phyloP scores from a whole-genome alignment of 2,888 invertebrate genomes.

The Altica lythri region DNA sequence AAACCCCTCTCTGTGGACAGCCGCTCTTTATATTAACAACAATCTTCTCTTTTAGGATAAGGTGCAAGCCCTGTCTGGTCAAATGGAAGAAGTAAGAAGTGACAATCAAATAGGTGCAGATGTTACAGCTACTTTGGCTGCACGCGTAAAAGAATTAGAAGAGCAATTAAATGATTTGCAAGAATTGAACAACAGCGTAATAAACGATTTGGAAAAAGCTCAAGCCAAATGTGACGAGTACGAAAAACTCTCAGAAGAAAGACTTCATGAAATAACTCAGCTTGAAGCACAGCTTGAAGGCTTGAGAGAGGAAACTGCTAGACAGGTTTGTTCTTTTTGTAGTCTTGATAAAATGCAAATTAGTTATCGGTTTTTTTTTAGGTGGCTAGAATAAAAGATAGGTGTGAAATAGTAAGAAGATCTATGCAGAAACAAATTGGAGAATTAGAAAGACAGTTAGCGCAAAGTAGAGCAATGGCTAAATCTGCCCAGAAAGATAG shows the following conservation, averaged over 20 bases:
- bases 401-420: slow-evolving; percentile 66
- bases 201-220: slow-evolving; percentile 49
- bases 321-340: no score
- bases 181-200: slow-evolving; percentile 49
- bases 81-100: slow-evolving; percentile 62
- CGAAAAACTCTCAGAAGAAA: slow-evolving; percentile 68
- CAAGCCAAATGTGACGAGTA: slow-evolving; percentile 64
- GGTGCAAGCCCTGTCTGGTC: slow-evolving; percentile 53
- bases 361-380: background rate
- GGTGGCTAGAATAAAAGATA: slow-evolving; percentile 67
- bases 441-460: slow-evolving; percentile 70
- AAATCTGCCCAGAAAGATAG: slow-evolving; percentile 69
- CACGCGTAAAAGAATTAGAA: slow-evolving; percentile 51
- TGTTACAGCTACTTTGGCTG: slow-evolving; percentile 54
- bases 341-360: no score
- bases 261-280: slow-evolving; percentile 70
- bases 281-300: slow-evolving; percentile 68
- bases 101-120: slow-evolving; percentile 59
- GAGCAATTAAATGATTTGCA: slow-evolving; percentile 49
- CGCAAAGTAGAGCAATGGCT: slow-evolving; percentile 67
- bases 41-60: slow-evolving; percentile 36
- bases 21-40: no score
- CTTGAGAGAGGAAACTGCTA: slow-evolving; percentile 69
- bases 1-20: no score
- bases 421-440: slow-evolving; percentile 68